Base-by-base conservation (phyloP, 2,797 vertebrate genomes). In the Artibeus jamaicensis region DNA sequence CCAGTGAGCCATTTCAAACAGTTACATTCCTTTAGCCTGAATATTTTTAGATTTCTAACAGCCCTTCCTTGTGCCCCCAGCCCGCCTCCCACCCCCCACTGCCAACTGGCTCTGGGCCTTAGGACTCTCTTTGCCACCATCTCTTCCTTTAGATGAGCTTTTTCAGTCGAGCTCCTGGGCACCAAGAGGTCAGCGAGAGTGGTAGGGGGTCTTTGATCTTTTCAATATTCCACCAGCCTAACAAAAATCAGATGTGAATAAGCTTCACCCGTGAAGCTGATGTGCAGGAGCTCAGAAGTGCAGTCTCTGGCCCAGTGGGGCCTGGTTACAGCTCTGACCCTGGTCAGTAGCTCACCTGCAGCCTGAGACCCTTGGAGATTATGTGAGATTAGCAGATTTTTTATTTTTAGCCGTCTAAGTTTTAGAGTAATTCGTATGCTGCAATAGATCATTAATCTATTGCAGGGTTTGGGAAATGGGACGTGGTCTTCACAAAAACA, bases 1-100 rank as follows among this genome's bases (percentile, higher is more conserved):
- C 93, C 87, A 90, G 37, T 11, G 57, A 93, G n/a, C 39, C 21
- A 26, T 78, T 96, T 67, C 81, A 76, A 81, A 77, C 26, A 67
- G 65, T 53, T 94, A 59, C 21, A 21, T 86, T 95, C 82, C n/a
- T 81, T 76, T 87, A 53, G 48, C 8, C 46, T 67, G 81, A 34
- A 42, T 81, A 67, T 18, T 62, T 93, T 93, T 89, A 57, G 59
- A 42, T 81, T 85, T 44, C 65, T 62, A 53, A 86, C 48, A 55
- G n/a, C n/a, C 21, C 29, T 46, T 81, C 26, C 42, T 79, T 86
- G 42, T 29, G 14, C 7, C 37, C 22, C 24, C 9, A 59, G 57
- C 24, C 57, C 1, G 57, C 57, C 57, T 14, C 24, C 15, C 19
- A 2, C n/a, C 71, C 32, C 32, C 53, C 55, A 6, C 77, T 0